Conservation (phyloP, 1,140 invertebrate genomes). For the Conus ventricosus region DNA sequence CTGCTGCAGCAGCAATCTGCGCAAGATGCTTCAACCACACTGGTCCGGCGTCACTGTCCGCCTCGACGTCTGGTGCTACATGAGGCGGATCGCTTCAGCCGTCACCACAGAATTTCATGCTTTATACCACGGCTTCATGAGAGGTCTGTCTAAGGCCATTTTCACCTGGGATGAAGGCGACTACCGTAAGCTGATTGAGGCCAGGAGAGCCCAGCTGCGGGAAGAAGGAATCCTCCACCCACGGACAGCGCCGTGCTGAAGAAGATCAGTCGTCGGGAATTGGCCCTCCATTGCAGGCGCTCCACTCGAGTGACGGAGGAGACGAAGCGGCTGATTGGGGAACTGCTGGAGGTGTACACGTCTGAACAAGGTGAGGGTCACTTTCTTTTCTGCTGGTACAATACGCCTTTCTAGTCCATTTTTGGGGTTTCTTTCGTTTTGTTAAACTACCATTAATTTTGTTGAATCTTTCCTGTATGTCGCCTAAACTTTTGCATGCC, state of each 20-base stretch:
- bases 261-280: constrained; percentile 35
- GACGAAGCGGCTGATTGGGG: constrained; percentile 38
- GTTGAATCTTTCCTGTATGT: no score
- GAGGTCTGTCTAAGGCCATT: constrained; percentile 49
- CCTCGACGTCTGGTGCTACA: constrained; percentile 64
- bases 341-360: constrained; percentile 34
- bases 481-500: no score
- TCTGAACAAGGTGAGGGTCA: constrained; percentile 35
- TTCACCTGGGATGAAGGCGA: constrained; percentile 51
- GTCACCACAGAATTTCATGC: constrained; percentile 52
- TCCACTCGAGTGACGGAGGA: constrained; percentile 44
- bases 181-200: constrained; percentile 40
- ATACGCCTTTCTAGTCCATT: no score
- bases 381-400: background rate
- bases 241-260: constrained; percentile 36
- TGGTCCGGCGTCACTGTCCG: constrained; percentile 40
- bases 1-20: constrained; percentile 26
- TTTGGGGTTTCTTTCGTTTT: no score
- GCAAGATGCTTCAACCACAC: constrained; percentile 19
- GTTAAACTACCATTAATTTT: no score
- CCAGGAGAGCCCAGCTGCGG: constrained; percentile 46
- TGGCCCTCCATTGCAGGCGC: constrained; percentile 52
- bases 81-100: constrained; percentile 48
- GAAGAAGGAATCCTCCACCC: constrained; percentile 22
- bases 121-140: constrained; percentile 56